phyloP scores from a whole-genome alignment of 1,140 invertebrate species.

The Sarcophaga bullata region DNA sequence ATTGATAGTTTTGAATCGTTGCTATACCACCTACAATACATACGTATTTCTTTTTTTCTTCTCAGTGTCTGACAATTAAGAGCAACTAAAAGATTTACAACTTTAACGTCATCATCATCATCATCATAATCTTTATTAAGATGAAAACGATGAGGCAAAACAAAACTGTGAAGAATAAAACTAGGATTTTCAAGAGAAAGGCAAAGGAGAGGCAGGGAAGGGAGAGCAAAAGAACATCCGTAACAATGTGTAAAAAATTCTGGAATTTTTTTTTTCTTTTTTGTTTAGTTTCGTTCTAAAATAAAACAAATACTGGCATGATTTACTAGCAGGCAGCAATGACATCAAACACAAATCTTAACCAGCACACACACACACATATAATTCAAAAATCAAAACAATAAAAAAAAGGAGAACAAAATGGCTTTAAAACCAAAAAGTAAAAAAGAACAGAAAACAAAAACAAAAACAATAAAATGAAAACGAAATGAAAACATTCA shows the following conservation, averaged over 20 bases:
- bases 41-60: too few relatives aligned
- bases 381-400: too few relatives aligned
- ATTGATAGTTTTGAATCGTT: too few relatives aligned
- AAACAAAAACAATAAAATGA: not conserved
- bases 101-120: not conserved
- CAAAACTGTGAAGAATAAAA: not conserved
- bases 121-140: not conserved
- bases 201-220: not conserved
- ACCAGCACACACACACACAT: too few relatives aligned
- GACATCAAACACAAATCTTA: not conserved
- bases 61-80: too few relatives aligned
- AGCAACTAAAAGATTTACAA: conserved; percentile 1
- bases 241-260: not conserved
- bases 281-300: conserved; percentile 13
- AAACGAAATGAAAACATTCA: conserved; percentile 34
- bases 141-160: not conserved
- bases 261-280: too few relatives aligned
- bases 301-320: not conserved
- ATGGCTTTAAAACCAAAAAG: not conserved
- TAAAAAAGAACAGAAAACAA: not conserved
- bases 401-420: too few relatives aligned
- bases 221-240: not conserved
- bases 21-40: too few relatives aligned
- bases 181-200: too few relatives aligned
- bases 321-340: not conserved